Evolutionary conservation across 2,888 invertebrate species (phyloP).

Genomic region (Drosophila mercatorum): DNA sequence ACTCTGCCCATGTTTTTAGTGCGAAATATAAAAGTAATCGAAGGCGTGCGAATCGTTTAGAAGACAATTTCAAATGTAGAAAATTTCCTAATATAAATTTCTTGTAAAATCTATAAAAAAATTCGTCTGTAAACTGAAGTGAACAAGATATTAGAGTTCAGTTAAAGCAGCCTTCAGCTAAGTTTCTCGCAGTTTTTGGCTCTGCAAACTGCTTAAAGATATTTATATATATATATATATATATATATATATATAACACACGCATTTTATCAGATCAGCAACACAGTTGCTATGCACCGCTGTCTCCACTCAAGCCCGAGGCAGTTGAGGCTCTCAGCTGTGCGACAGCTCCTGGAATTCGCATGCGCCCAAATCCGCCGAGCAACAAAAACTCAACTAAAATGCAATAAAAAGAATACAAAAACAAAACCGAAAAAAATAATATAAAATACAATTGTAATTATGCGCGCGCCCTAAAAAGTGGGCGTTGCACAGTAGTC

Average conservation of each 20-base stretch:
- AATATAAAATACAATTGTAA: conserved; percentile 60
- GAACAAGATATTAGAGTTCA: no score
- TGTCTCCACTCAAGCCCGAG: conserved; percentile 47
- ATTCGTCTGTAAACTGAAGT: no score
- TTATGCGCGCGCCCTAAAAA: conserved; percentile 67
- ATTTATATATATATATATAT: not conserved
- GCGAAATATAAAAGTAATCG: conserved; percentile 5
- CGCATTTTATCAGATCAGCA: not conserved
- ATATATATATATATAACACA: not conserved
- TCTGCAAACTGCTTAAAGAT: not conserved
- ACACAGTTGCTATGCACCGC: conserved; percentile 3
- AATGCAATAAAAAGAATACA: conserved; percentile 9
- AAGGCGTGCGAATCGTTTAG: conserved; percentile 11
- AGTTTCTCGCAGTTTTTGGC: not conserved
- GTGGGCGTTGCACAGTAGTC: conserved; percentile 79
- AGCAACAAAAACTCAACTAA: conserved; percentile 7
- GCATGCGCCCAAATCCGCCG: conserved; percentile 30
- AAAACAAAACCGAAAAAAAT: conserved; percentile 1
- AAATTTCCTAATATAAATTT: no score
- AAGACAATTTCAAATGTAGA: not conserved
- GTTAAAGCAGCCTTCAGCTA: not conserved
- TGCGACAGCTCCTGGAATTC: conserved; percentile 75
- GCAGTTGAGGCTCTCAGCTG: conserved; percentile 57
- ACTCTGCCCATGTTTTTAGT: conserved; percentile 2
- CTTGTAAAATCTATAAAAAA: no score